Evolutionary conservation across 2,113 vertebrate genomes (phyloP), one percentile per base, ranked within the genome.

Genomic region (Psilopsiagon aurifrons): DNA sequence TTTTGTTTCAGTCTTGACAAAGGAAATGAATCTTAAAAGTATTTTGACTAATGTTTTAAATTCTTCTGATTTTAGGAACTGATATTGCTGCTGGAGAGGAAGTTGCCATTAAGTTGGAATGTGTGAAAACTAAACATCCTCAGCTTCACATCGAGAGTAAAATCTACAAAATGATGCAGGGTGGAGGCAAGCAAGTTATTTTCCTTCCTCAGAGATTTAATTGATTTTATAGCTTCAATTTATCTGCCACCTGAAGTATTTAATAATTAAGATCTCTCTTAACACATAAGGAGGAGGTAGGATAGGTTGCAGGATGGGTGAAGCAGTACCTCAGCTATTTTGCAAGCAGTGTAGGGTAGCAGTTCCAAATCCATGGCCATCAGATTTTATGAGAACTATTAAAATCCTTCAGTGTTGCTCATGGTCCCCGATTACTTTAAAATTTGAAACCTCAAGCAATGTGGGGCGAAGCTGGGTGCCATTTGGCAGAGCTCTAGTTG

Each of bases 111-210:
- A 99, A 99, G 95, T 95, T 99, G 94, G 99, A 99, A 98, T 99
- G 99, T 97, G 99, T 99, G 97, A 99, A 99, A 98, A 99, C 99
- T 80, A 99, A 99, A 97, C 99, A 99, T 96, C 99, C 99, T 93
- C 99, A 99, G 97, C 99, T 99, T 68, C 99, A 99, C 98, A 99
- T 99, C 17, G 99, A 99, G 98, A 99, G 99, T 98, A 99, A 99
- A 97, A 99, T 99, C 98, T 99, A 99, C 98, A 99, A 99, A 97
- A 99, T 99, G 99, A 99, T 99, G 99, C 99, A 99, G 97, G 99
- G 99, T 81, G 99, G 99, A 98, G 99, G 99, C 99, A 98, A 55
- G 88, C 49, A 68, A 87, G 64, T 68, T 57, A 18, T 83, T 88
- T 92, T 87, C 23, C 28, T 83, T 85, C 57, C 87, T 91, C 71